Conservation (phyloP, 2,888 invertebrate genomes). For the Hypolimnas misippus region DNA sequence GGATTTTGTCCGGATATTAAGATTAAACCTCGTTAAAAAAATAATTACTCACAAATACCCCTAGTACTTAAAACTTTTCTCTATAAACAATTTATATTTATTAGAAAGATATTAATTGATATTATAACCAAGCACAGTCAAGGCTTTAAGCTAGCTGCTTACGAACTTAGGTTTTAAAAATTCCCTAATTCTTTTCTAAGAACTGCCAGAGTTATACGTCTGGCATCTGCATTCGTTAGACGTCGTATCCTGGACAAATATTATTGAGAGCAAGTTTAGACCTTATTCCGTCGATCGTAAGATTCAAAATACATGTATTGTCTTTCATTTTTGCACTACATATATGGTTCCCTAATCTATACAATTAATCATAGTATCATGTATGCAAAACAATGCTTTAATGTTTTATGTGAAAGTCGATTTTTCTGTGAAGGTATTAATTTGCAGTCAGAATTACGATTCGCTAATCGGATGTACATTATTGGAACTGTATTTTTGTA, state of each 20-base stretch:
- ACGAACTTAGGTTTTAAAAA: background rate
- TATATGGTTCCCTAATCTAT: conserved; percentile 38
- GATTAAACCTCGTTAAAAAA: too few species aligned
- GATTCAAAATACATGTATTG: conserved; percentile 15
- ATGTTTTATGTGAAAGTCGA: background rate
- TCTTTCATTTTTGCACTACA: conserved; percentile 16
- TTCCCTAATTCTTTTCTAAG: background rate
- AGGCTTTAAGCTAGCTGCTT: too few species aligned
- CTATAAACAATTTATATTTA: too few species aligned
- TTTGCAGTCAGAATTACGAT: conserved; percentile 32
- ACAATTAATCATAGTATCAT: conserved; percentile 32
- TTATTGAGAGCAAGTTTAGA: background rate
- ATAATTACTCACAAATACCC: too few species aligned
- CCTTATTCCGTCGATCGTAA: background rate
- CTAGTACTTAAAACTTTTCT: too few species aligned
- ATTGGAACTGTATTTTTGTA: conserved; percentile 31
- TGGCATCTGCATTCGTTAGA: background rate
- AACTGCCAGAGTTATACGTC: background rate
- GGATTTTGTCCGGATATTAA: too few species aligned
- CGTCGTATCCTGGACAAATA: conserved; percentile 18
- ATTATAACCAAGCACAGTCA: too few species aligned
- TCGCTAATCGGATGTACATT: conserved; percentile 40
- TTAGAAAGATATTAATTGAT: too few species aligned
- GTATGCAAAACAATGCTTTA: conserved; percentile 19
- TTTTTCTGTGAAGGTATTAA: conserved; percentile 7